A percentile compares a stretch with the other conserved stretches of the same genome.
These are phyloP conservation scores for Phalacrocorax brasilianus DNA, from an alignment of 2,113 vertebrate genomes.

Conservation along the genomic window DNA sequence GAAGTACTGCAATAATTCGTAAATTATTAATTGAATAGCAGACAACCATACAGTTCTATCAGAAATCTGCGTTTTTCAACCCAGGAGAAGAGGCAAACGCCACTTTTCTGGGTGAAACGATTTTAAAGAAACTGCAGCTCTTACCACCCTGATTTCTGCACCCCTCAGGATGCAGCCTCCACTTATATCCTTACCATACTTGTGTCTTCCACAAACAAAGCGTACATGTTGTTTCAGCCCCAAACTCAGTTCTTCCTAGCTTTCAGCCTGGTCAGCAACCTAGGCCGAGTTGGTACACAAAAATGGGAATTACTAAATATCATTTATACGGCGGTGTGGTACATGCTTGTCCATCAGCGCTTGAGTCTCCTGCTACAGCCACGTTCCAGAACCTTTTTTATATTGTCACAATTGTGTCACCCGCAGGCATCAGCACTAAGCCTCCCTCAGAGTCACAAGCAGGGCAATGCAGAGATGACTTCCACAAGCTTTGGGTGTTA, in stretches of 20 bases:
- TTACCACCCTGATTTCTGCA: no score
- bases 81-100: fast-evolving
- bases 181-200: not conserved
- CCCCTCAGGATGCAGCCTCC: not conserved
- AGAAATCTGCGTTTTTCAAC: not conserved
- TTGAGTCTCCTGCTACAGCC: not conserved
- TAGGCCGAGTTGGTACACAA: not conserved
- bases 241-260: not conserved
- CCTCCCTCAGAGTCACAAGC: not conserved
- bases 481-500: not conserved
- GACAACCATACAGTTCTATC: not conserved
- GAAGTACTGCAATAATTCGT: not conserved
- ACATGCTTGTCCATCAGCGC: not conserved
- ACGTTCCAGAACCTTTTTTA: not conserved
- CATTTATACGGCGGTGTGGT: not conserved
- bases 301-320: not conserved
- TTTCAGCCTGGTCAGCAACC: not conserved
- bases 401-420: fast-evolving
- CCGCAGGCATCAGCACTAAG: not conserved
- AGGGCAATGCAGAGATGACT: not conserved
- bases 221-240: not conserved
- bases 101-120: not conserved
- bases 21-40: not conserved
- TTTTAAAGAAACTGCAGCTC: not conserved
- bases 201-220: not conserved